Evolutionary conservation across 2,113 vertebrate species (phyloP), one percentile per base, ranked within the genome.

Genomic region (Ceyx margarethae): DNA sequence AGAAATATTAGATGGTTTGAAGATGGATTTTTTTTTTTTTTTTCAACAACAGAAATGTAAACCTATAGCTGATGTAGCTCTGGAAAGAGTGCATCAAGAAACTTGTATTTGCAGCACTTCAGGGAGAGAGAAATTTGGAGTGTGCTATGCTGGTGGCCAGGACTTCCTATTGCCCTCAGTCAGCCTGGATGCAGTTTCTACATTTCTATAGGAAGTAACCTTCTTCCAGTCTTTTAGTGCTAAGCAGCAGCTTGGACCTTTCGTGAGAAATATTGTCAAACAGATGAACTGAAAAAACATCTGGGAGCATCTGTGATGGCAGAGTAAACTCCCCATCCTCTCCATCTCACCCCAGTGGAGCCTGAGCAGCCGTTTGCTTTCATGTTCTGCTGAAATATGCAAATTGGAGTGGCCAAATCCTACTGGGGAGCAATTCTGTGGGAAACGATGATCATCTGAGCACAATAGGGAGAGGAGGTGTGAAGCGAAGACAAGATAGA

Each of bases 131-230:
- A 74, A 40, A 72, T 35, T 46, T 50, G 11, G 82, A 62, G 25
- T 11, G 3, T 46, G 21, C 58, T 21, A 0, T 0, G 3, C 61
- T 1, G 0, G 62, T 79, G 81, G 46, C 35, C 78, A 53, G 35
- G 13, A 25, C 8, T 80, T 76, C 29, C 62, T 67, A 3, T 29
- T 4, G 2, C 11, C 12, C 28, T 23, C 48, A 50, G 48, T 64
- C 51, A 54, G 31, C 54, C 56, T 81, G 64, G 42, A 10, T 53
- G 43, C 75, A 92, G 79, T 79, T 61, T 50, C 84, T 58, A 22
- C 11, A 10, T 9, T 77, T 85, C 56, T 79, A 0, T 20, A 54
- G 31, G 21, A 57, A 91, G 19, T 1, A 42, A 15, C 15, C 57
- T 68, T 4, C 26, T 6, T 18, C 19, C 2, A 2, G 5, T 18